Evolutionary conservation across 2,888 invertebrate species (phyloP).

Genomic region (Acrocyrtus sp.): DNA sequence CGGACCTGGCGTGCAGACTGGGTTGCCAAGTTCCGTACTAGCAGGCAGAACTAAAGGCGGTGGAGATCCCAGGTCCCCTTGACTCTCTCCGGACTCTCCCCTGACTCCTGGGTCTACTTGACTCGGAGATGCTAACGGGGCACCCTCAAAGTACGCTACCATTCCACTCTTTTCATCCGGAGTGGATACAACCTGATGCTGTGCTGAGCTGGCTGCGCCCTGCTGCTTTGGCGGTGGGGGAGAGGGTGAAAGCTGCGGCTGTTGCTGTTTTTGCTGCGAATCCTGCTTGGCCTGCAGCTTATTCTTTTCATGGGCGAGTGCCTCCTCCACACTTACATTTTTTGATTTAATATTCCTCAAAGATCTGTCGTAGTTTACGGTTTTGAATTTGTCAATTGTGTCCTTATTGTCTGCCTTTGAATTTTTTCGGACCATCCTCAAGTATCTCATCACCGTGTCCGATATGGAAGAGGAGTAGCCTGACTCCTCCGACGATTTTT

Average conservation of each 20-base stretch:
- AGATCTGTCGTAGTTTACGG: slow-evolving; percentile 88
- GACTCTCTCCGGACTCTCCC: background rate
- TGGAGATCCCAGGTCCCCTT: slow-evolving; percentile 69
- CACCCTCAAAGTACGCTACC: slow-evolving; percentile 67
- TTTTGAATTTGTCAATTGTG: slow-evolving; percentile 83
- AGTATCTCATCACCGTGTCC: slow-evolving; percentile 85
- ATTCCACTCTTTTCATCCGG: no score
- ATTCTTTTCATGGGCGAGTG: slow-evolving; percentile 68
- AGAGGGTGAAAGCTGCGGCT: background rate
- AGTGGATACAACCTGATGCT: no score
- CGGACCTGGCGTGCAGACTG: slow-evolving; percentile 69
- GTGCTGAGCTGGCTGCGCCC: background rate
- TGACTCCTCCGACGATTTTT: slow-evolving; percentile 62
- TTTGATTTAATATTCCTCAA: slow-evolving; percentile 84
- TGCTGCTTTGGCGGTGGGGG: slow-evolving; percentile 2
- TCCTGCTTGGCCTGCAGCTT: slow-evolving; percentile 31
- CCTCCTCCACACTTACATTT: slow-evolving; percentile 81
- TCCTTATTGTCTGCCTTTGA: slow-evolving; percentile 78
- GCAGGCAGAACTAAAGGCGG: slow-evolving; percentile 66
- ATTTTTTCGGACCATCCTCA: slow-evolving; percentile 88
- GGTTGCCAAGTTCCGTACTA: slow-evolving; percentile 70
- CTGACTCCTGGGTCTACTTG: slow-evolving; percentile 68
- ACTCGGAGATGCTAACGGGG: slow-evolving; percentile 70
- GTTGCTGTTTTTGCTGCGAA: no score
- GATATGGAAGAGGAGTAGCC: slow-evolving; percentile 80